A percentile compares a stretch with the other conserved stretches of the same genome.
Conservation (phyloP, 2,888 invertebrate species). For the Hyppa rectilinea region DNA sequence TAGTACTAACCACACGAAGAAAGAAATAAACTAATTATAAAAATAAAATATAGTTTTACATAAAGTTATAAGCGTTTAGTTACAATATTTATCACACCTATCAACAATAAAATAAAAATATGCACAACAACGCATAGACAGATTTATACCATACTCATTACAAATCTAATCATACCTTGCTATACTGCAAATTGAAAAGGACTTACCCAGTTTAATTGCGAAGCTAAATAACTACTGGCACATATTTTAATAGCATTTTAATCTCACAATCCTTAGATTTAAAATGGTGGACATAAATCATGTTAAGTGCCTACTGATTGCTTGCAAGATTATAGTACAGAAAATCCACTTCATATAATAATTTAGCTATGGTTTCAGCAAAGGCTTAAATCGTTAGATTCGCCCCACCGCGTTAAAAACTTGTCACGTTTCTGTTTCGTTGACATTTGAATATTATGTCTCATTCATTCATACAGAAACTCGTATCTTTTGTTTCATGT, state of each 20-base stretch:
- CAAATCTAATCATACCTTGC: conserved; percentile 26
- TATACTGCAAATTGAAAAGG: conserved; percentile 48
- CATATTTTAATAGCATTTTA: conserved; percentile 45
- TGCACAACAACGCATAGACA: not conserved
- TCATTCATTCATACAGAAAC: no score
- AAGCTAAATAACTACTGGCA: conserved; percentile 8
- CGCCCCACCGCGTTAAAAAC: no score
- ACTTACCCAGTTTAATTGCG: conserved; percentile 13
- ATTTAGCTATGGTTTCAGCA: no score
- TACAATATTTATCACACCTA: conserved; percentile 20
- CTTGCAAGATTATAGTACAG: not conserved
- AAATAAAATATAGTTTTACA: no score
- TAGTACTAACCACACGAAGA: no score
- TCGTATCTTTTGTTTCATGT: no score
- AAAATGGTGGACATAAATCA: conserved; percentile 19
- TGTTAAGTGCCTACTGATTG: not conserved
- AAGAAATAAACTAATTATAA: no score
- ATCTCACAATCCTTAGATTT: conserved; percentile 33
- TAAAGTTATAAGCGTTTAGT: not conserved
- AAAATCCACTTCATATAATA: not conserved
- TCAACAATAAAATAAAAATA: conserved; percentile 11
- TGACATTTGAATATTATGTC: no score
- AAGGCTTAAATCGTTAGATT: no score
- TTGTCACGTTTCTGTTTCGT: no score
- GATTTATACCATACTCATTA: conserved; percentile 22